Percentiles rank a stretch among this genome's conserved stretches.
These are phyloP conservation scores for Tyrophagus putrescentiae DNA, from an alignment of 1,140 invertebrate genomes.

Conservation along the genomic window DNA sequence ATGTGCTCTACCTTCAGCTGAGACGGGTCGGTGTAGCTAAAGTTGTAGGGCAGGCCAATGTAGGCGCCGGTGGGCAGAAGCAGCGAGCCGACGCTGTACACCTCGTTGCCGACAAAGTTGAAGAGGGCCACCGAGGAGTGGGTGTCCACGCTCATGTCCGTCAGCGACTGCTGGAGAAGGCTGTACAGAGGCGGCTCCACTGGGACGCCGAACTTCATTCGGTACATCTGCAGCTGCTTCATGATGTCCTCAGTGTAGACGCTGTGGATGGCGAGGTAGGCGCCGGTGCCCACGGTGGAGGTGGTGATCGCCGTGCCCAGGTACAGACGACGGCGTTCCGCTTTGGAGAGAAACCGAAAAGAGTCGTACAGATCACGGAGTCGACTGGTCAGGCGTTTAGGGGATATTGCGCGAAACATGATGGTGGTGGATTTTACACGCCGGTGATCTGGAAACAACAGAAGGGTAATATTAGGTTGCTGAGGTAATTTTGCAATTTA, in stretches of 20 bases:
- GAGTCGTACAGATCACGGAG: slow-evolving; percentile 1
- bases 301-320: not conserved
- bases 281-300: not conserved
- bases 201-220: not conserved
- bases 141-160: not conserved
- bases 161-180: not conserved
- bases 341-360: slow-evolving; percentile 6
- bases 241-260: not conserved
- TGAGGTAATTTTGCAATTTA: too few relatives aligned
- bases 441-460: too few relatives aligned
- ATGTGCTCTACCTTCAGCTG: not conserved
- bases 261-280: not conserved
- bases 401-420: too few relatives aligned
- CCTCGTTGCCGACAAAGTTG: not conserved
- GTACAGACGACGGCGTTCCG: not conserved
- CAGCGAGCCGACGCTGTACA: not conserved
- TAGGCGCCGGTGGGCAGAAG: not conserved
- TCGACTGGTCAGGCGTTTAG: too few relatives aligned
- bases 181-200: not conserved
- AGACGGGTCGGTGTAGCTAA: not conserved
- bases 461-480: too few relatives aligned
- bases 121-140: not conserved
- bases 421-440: too few relatives aligned
- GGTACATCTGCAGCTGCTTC: slow-evolving; percentile 7
- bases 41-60: not conserved